Conservation (phyloP, 2,113 vertebrate species). For the Scolopax mira region DNA sequence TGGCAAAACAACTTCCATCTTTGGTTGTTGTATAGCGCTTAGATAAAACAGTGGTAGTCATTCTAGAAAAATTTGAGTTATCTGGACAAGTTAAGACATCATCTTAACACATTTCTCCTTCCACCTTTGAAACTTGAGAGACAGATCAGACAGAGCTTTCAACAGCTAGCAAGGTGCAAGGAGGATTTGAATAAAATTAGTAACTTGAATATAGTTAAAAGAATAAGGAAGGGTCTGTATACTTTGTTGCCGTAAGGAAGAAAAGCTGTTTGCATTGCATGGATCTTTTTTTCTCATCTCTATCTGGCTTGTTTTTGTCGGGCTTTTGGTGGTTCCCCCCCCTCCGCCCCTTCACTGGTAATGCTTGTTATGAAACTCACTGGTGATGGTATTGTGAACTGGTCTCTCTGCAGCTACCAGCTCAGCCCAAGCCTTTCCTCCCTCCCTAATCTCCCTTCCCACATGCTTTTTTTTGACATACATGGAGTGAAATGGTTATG, state of each 20-base stretch:
- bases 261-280: background rate
- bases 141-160: background rate
- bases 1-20: background rate
- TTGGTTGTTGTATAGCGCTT: background rate
- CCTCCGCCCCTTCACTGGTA: background rate
- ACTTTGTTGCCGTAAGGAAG: background rate
- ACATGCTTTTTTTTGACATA: background rate
- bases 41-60: background rate
- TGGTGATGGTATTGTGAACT: background rate
- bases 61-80: conserved; percentile 12
- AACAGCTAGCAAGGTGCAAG: background rate
- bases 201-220: background rate
- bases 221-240: background rate
- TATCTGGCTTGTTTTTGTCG: background rate
- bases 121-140: background rate
- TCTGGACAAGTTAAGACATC: background rate
- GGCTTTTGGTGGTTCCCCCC: accelerated
- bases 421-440: background rate
- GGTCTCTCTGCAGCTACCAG: background rate
- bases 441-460: background rate
- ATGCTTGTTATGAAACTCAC: background rate
- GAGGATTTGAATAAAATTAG: background rate
- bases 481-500: background rate
- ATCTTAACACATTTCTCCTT: background rate
- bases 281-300: background rate